Percentiles rank a stretch among this genome's conserved stretches.
Evolutionary conservation across 2,888 invertebrate genomes (phyloP).

Genomic region (Campopleginae sp.): DNA sequence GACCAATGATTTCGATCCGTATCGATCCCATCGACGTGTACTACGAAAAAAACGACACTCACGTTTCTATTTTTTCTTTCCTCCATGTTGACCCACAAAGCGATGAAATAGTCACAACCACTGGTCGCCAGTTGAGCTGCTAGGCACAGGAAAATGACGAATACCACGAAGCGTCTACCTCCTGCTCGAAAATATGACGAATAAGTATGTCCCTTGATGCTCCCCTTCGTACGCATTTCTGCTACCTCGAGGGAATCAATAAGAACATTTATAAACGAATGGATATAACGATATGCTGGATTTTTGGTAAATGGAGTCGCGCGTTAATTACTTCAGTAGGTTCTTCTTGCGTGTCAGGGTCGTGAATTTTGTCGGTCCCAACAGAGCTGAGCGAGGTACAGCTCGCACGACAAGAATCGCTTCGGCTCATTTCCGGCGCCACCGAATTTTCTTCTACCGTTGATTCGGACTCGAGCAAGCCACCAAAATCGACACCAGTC

Average conservation of each 20-base stretch:
- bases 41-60: slow-evolving; percentile 58
- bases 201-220: slow-evolving; percentile 87
- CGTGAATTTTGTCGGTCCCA: slow-evolving; percentile 75
- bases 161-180: slow-evolving; percentile 87
- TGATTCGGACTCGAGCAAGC: slow-evolving; percentile 86
- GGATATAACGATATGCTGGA: background rate
- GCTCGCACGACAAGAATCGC: slow-evolving; percentile 79
- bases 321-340: slow-evolving; percentile 74
- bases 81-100: slow-evolving; percentile 87
- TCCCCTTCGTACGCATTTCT: slow-evolving; percentile 85
- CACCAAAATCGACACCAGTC: slow-evolving; percentile 91
- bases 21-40: background rate
- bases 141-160: slow-evolving; percentile 87
- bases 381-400: slow-evolving; percentile 79
- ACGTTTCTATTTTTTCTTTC: slow-evolving; percentile 70
- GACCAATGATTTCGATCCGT: background rate
- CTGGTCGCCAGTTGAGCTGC: slow-evolving; percentile 90
- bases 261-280: slow-evolving; percentile 69
- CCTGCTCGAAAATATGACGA: slow-evolving; percentile 89
- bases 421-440: slow-evolving; percentile 73
- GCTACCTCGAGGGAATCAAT: slow-evolving; percentile 71
- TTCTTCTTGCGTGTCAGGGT: slow-evolving; percentile 69
- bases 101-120: slow-evolving; percentile 91
- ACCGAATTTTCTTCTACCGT: slow-evolving; percentile 78
- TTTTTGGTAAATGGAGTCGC: background rate